Conservation (phyloP, 2,888 invertebrate genomes). For the Microctonus brassicae region DNA sequence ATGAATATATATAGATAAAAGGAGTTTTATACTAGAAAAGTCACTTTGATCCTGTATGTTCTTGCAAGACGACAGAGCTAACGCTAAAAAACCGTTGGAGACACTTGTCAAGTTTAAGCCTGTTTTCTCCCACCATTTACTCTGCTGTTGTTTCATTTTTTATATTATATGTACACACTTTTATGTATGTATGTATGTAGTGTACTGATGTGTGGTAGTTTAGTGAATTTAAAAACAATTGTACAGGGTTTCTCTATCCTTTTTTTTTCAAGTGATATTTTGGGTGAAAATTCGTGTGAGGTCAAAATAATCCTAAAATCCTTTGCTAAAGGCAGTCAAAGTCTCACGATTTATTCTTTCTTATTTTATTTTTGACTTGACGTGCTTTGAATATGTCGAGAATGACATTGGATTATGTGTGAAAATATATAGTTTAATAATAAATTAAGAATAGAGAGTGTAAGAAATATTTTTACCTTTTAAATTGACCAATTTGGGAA, state of each 20-base stretch:
- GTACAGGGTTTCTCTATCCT: background rate
- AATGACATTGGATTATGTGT: background rate
- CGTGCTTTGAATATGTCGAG: background rate
- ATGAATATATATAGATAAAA: conserved; percentile 5
- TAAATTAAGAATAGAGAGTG: background rate
- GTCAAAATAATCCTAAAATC: conserved; percentile 12
- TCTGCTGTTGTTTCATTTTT: background rate
- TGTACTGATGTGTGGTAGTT: background rate
- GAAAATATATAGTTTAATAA: background rate
- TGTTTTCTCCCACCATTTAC: background rate
- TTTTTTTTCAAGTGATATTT: background rate
- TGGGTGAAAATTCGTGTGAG: background rate
- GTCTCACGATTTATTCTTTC: too few species aligned
- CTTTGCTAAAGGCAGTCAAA: too few species aligned
- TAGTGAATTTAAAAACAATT: background rate
- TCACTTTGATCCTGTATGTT: conserved; percentile 38
- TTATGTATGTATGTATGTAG: background rate
- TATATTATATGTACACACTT: background rate
- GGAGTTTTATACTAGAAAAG: conserved; percentile 41
- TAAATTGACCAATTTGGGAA: background rate
- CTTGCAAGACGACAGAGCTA: conserved; percentile 16
- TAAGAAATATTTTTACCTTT: background rate
- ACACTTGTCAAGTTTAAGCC: conserved; percentile 31
- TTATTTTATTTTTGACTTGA: background rate
- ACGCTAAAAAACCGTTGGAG: conserved; percentile 38